Conservation (phyloP, 2,113 vertebrate genomes). For the Parus major region DNA sequence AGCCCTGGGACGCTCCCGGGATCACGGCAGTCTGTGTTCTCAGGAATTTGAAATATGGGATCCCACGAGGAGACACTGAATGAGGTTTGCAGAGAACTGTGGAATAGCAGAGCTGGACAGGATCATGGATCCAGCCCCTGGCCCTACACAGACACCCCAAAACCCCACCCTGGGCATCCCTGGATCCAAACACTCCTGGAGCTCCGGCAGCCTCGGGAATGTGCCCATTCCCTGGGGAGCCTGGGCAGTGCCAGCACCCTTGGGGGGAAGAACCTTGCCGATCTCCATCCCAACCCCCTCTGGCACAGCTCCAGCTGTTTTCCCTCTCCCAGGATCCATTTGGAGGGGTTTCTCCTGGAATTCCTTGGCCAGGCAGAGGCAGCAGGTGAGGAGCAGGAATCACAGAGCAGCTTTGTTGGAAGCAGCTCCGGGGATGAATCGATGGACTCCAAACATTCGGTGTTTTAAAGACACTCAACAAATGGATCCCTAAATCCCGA, state of each 20-base stretch:
- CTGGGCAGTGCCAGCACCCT: background rate
- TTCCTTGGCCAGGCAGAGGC: too few species aligned
- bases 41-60: fast-evolving
- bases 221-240: background rate
- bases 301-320: background rate
- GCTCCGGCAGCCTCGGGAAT: background rate
- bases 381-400: background rate
- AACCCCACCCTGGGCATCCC: background rate
- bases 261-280: background rate
- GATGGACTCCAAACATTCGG: fast-evolving
- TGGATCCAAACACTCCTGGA: fast-evolving
- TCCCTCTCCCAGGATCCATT: fast-evolving
- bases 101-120: background rate
- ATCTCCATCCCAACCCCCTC: fast-evolving
- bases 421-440: fast-evolving
- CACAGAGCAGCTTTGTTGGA: background rate
- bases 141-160: background rate
- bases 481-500: fast-evolving
- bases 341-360: fast-evolving
- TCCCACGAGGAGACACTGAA: fast-evolving
- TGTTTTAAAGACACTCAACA: fast-evolving
- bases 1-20: background rate
- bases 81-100: fast-evolving
- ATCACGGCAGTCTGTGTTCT: fast-evolving
- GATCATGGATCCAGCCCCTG: background rate